Evolutionary conservation across 2,797 vertebrate genomes (phyloP), one percentile per base, ranked within the genome.

Genomic region (Hippocampus kuda): DNA sequence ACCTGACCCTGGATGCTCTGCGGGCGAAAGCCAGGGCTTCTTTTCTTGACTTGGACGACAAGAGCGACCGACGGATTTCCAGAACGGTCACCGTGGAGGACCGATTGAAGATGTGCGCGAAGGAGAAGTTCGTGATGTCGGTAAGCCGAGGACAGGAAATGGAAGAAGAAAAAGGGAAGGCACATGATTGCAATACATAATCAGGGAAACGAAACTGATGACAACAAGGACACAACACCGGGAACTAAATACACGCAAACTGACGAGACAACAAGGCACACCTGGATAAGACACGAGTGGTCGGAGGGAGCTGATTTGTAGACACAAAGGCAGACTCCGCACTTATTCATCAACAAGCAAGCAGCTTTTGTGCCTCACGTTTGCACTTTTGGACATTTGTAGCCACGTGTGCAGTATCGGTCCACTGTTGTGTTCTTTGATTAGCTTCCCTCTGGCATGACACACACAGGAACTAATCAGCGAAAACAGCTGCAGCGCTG

Each of bases 51-150:
- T 81, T 69, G 12, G 85, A 91, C 2, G 92, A 83, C 15, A 90
- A 84, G 78, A 83, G 65, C 2, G 86, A 94, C 10, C 92, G 93
- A 13, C 93, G 72, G 82, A 83, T 94, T 68, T 88, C 91, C 77
- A 89, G 75, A 77, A 89, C 65, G 20, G 77, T 92, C 76, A 78
- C 27, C 53, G 81, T 95, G 72, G 84, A 5, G 66, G 81, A 88
- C 67, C 59, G 70, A 49, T 69, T 60, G 76, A 80, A 10, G 61
- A 70, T 41, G 70, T 91, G 79, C 93, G 88, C 86, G 78, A 65
- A 22, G 5, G 91, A 94, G 76, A 88, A 75, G 87, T 96, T 99
- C 90, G 92, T 94, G 88, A 95, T 97, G 93, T 94, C 92, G 94
- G 97, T 88, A 95, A 98, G 96, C 95, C 16, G 2, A 48, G n/a